Base-by-base conservation (phyloP, 1,140 invertebrate species). In the Protaetia brevitarsis region DNA sequence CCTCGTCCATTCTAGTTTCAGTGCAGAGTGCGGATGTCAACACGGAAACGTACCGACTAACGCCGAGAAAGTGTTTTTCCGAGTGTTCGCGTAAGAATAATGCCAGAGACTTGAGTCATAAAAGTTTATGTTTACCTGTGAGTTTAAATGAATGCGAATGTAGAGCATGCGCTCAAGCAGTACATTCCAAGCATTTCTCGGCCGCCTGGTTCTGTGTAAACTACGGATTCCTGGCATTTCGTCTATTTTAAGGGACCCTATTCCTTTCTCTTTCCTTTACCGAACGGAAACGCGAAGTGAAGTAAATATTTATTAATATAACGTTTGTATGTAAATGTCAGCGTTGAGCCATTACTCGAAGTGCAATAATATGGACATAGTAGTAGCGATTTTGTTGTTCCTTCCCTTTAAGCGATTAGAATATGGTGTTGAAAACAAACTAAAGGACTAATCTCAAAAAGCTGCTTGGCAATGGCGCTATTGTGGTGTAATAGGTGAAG, bases 61-160 rank as follows among this genome's bases (percentile, higher is more conserved):
- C 57, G 19, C 57, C 19, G 29, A 59, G 27, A 59, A 59, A 59
- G 26, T 31, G 57, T 59, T 59, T 59, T 59, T 59, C 57, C 57
- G 57, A 59, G 30, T 31, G 57, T 29, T 23, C 26, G 57, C 57
- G 57, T 31, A 28, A 28, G 57, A 59, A 59, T 59, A 59, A 59
- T 59, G 57, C 57, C 29, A 59, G 57, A 59, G 57, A 21, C 57
- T 59, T 59, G 57, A 59, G 57, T 59, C 57, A 59, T 59, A 59
- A 59, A 59, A 59, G 57, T 59, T 59, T 59, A 56, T 56, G 57
- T 59, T 59, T 59, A 59, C 57, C 57, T 59, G 57, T 28, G 29
- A 59, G 57, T 59, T 59, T 59, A 59, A 59, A 59, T 59, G 57
- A 59, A 59, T 59, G 57, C 57, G 57, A 29, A 59, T 31, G 57